Evolutionary conservation across 2,888 invertebrate species (phyloP), one percentile per base, ranked within the genome.

Genomic region (Plebejus anna): DNA sequence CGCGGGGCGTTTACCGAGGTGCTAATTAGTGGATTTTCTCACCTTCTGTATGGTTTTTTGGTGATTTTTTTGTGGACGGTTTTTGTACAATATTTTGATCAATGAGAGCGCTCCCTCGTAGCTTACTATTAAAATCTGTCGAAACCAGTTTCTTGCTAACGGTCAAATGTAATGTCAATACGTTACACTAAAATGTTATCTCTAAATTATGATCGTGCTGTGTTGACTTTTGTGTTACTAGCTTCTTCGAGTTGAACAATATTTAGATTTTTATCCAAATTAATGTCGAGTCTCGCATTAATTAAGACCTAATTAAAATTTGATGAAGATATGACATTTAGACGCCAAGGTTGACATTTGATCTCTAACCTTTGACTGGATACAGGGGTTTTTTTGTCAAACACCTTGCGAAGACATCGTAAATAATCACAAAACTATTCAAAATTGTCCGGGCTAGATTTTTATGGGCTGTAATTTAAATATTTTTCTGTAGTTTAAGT

Each of bases 21-120:
- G 88, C 85, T 92, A 91, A 94, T 93, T 93, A 92, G 86, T 84
- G 82, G 88, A 90, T 89, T 92, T 93, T 94, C 93, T 92, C 93
- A 94, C 93, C 92, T 92, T 88, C 82, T 80, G 76, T 75, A 77
- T 78, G 80, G 81, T 81, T 81, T 88, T 88, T 83, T 83, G 79
- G 77, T 79, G 80, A 77, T 76, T 80, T 76, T 78, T 78, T 76
- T 77, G 73, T 76, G 57, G 51, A n/a, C n/a, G 75, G 38, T 76
- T 78, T 79, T 78, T 80, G 78, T 75, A 72, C 22, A 75, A 66
- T 66, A 66, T 66, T 36, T 79, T 32, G 47, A 59, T 78, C 66
- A 61, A 76, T 57, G 66, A 72, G 76, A 59, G 36, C 28, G 59
- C 71, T 76, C 76, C 76, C 76, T 76, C 42, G 61, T 72, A 47